A percentile compares a stretch with the other conserved stretches of the same genome.
These are phyloP conservation scores for Dendrocopos noguchii DNA, from an alignment of 2,113 vertebrate species.

Conservation along the genomic window DNA sequence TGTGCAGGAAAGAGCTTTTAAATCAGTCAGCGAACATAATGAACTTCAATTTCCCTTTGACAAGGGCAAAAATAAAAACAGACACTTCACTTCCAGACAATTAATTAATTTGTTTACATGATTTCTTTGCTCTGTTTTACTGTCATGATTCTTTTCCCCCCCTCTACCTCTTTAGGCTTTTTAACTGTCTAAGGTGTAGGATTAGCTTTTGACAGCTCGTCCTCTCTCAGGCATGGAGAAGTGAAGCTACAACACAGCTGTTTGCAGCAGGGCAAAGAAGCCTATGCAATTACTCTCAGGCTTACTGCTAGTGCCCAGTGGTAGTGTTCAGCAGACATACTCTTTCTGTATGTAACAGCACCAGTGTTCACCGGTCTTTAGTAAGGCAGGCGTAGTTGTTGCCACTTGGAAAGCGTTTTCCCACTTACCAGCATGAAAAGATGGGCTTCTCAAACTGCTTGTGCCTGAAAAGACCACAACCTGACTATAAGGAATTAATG, in stretches of 20 bases:
- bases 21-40: constrained; percentile 74
- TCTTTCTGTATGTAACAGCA: neutral
- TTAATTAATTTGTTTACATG: constrained; percentile 84
- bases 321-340: neutral
- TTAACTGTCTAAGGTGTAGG: constrained; percentile 42
- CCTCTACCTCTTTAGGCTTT: constrained; percentile 26
- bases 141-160: constrained; percentile 38
- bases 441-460: neutral
- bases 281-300: neutral
- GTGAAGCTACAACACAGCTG: neutral
- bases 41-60: constrained; percentile 76
- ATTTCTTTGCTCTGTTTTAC: constrained; percentile 76
- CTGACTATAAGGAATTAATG: neutral
- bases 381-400: neutral
- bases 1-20: constrained; percentile 69
- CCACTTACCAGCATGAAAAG: neutral
- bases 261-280: neutral
- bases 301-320: neutral
- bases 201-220: constrained; percentile 58
- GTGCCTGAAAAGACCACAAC: neutral
- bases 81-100: constrained; percentile 78
- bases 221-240: neutral
- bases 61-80: constrained; percentile 78
- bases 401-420: neutral
- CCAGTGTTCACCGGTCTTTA: neutral